phyloP scores from a whole-genome alignment of 2,113 vertebrate genomes.

The Notothenia coriiceps region DNA sequence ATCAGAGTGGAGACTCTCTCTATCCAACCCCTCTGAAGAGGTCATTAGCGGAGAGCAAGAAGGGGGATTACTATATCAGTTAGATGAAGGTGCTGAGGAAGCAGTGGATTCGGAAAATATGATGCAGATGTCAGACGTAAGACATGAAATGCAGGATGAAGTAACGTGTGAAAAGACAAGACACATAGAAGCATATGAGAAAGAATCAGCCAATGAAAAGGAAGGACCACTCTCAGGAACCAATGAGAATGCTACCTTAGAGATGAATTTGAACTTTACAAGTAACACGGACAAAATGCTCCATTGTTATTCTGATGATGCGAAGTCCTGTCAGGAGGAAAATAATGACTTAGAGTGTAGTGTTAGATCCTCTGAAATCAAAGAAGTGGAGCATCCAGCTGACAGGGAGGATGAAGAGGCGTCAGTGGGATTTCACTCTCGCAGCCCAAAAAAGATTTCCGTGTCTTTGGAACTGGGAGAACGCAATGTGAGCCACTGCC shows the following conservation, averaged over 20 bases:
- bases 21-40: conserved; percentile 16
- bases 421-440: neutral
- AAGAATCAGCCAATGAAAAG: neutral
- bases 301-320: neutral
- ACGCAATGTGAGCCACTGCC: neutral
- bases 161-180: neutral
- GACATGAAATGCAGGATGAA: neutral
- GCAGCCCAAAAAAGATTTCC: neutral
- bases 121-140: neutral
- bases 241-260: neutral
- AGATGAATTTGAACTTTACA: neutral
- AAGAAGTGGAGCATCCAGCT: neutral
- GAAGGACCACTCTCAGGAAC: neutral
- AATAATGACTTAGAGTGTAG: neutral
- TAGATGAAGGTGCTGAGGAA: neutral
- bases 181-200: neutral
- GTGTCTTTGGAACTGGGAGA: neutral
- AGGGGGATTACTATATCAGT: neutral
- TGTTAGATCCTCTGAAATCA: neutral
- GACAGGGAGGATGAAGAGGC: neutral
- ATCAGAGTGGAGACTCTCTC: conserved; percentile 17
- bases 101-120: neutral
- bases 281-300: neutral
- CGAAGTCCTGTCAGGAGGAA: neutral
- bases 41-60: neutral